Evolutionary conservation across 2,888 invertebrate species (phyloP).

Genomic region (Caenorhabditis sulstoni): DNA sequence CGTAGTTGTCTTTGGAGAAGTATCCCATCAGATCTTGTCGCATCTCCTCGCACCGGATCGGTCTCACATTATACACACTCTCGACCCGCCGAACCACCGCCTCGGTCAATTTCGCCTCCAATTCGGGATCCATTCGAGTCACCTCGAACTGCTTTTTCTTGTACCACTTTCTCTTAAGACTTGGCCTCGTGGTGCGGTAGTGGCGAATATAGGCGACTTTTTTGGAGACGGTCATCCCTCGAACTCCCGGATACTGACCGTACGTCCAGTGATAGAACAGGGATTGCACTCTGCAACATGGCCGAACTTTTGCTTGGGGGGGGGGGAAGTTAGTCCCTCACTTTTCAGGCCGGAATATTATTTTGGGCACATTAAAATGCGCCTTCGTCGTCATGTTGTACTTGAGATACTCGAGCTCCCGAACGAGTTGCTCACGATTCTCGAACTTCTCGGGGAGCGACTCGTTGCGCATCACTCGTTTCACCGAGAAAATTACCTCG

Average conservation of each 20-base stretch:
- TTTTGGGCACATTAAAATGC: background rate
- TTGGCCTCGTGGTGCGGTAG: background rate
- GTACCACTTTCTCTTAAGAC: background rate
- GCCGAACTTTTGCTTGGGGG: background rate
- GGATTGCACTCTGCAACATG: background rate
- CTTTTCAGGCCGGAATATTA: background rate
- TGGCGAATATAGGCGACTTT: slow-evolving; percentile 11
- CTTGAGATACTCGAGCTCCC: background rate
- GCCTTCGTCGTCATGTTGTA: slow-evolving; percentile 8
- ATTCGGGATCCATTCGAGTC: background rate
- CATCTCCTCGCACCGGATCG: slow-evolving; percentile 2
- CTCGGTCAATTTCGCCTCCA: background rate
- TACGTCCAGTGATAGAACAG: slow-evolving; percentile 18
- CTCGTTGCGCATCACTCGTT: background rate
- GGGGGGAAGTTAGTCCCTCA: no score
- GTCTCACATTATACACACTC: background rate
- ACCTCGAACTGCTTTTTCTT: background rate
- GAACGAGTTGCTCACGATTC: background rate
- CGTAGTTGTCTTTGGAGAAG: background rate
- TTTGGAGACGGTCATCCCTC: background rate
- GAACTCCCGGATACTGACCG: background rate
- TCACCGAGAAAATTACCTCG: background rate
- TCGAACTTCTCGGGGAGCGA: background rate
- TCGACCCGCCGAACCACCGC: background rate
- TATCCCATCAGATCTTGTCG: background rate